Conservation (phyloP, 2,113 vertebrate species). For the Mastomys natalensis region DNA sequence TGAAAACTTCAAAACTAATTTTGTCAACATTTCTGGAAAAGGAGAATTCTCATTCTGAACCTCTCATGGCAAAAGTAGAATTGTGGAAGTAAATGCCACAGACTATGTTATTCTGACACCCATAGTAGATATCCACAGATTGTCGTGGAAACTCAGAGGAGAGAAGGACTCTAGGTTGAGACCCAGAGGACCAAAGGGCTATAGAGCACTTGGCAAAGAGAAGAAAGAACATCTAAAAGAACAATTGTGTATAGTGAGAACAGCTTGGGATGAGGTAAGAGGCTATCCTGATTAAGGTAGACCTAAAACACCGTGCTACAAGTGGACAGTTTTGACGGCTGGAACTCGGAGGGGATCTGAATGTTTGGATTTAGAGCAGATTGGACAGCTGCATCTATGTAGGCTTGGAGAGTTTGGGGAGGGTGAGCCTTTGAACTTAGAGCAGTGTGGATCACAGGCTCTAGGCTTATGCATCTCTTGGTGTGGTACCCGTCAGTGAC, state of each 20-base stretch:
- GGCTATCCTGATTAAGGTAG: neutral
- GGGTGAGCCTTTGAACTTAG: neutral
- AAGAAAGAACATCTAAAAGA: neutral
- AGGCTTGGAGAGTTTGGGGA: neutral
- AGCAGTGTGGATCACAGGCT: neutral
- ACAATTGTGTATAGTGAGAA: no score
- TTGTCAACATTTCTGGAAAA: neutral
- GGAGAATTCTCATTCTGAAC: neutral
- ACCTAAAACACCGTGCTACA: neutral
- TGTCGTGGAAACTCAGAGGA: neutral
- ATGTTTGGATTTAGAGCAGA: neutral
- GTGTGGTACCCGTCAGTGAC: neutral
- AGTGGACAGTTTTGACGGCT: no score
- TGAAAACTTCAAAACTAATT: neutral
- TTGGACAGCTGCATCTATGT: neutral
- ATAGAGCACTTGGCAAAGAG: neutral
- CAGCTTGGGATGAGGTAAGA: neutral
- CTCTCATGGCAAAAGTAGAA: neutral
- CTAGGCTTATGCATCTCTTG: neutral
- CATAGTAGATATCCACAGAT: neutral
- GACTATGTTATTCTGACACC: neutral
- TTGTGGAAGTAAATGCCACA: neutral
- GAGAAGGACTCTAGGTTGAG: neutral
- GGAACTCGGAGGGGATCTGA: no score
- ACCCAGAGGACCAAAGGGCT: neutral